Base-by-base conservation (phyloP, 2,888 invertebrate genomes). In the Ennomos erosarius region DNA sequence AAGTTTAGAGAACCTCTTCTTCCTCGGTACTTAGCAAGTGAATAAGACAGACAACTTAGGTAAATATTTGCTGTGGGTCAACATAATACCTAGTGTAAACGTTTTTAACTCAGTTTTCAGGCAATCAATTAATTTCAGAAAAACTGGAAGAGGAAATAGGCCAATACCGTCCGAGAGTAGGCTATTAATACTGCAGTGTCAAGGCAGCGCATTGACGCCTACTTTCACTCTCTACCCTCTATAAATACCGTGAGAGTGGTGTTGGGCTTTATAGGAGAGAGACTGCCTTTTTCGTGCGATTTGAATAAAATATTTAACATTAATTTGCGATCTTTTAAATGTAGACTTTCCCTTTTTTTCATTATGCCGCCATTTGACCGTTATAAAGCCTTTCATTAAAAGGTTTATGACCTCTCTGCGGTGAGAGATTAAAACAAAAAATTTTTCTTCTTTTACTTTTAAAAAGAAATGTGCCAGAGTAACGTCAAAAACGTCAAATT, bases 121-220 rank as follows among this genome's bases (percentile, higher is more conserved):
- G n/a, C 40, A 34, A 70, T 68, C 65, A 66, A 64, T 45, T 54
- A 37, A 50, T 59, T 54, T 64, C 59, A 48, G 69, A 68, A 62
- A 67, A 59, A 64, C 73, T 74, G 75, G 80, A 45, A 51, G 55
- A 12, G 55, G 51, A 55, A 55, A 81, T 76, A 79, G 80, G 75
- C 74, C 81, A 82, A 82, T 83, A 83, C 67, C 77, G 76, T 76
- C 69, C 61, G 76, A 80, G 79, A 76, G 75, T 68, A 57, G 67
- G 65, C 82, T 90, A 90, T 88, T 84, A 89, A 89, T 90, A 90
- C 73, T 59, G 71, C 87, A 87, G 82, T 85, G 90, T 88, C 91
- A 91, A 90, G 90, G 91, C 81, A 79, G 81, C 74, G 51, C 89
- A 72, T 82, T 85, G 85, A 76, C 75, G 70, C 69, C 67, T 67